Base-by-base conservation (phyloP, 1,140 invertebrate species). In the Eulimnadia texana region DNA sequence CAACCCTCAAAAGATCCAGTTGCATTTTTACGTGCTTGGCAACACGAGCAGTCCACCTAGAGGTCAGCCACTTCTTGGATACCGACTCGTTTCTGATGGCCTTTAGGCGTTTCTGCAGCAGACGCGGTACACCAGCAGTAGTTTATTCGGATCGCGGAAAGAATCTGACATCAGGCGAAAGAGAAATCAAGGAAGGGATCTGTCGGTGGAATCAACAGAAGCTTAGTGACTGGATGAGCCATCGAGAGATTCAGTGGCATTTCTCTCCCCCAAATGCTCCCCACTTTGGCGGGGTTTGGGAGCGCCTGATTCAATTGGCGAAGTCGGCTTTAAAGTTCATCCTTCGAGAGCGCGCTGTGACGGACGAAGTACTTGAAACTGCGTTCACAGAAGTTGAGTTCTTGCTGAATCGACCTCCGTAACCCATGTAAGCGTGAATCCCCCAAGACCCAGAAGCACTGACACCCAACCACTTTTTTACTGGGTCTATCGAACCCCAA, bases 111-210 rank as follows among this genome's bases (percentile, higher is more conserved):
- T n/a, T n/a, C n/a, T n/a, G n/a, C n/a, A n/a, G n/a, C n/a, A n/a
- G n/a, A n/a, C n/a, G n/a, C n/a, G n/a, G n/a, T n/a, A n/a, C n/a
- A n/a, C n/a, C n/a, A 19, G 50, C 72, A 0, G 56, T 60, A 25
- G 28, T 69, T 22, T 72, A 72, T 33, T 60, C 67, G 25, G 61
- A 61, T 23, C 25, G 68, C 24, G 20, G 65, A 58, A 68, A 66
- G 33, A 60, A 58, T 10, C 65, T 63, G 19, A 52, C 20, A 16
- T 22, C 55, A n/a, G 60, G 70, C 6, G 47, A 63, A 54, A 64
- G 55, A 16, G 69, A 72, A 49, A 73, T 72, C 51, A 72, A 60
- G 1, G 68, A 66, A 1, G 67, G 68, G 52, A 33, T 63, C 69
- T 72, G n/a, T 62, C 66, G 22, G 63, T 3, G 66, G 22, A 67